Conservation (phyloP, 2,888 invertebrate species). For the Leucophora obtusa region DNA sequence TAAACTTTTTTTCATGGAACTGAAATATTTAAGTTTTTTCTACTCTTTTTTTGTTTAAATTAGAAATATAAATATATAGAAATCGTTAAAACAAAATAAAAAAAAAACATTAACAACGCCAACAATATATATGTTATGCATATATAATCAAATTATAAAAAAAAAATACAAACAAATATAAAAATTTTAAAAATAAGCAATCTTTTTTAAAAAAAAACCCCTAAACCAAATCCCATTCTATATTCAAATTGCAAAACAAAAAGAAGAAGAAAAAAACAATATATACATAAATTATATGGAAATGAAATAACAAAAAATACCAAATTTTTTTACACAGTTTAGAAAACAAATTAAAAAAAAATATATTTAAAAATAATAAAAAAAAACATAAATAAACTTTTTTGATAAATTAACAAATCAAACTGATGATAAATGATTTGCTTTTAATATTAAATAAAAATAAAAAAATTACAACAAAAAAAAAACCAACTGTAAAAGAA, state of each 20-base stretch:
- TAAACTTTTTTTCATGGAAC: constrained; percentile 41
- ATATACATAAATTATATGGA: constrained; percentile 54
- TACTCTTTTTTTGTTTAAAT: constrained; percentile 43
- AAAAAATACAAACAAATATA: constrained; percentile 22
- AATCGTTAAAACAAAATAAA: constrained; percentile 8
- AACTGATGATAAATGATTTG: constrained; percentile 57
- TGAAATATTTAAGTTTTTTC: constrained; percentile 43
- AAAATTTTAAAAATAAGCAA: constrained; percentile 39
- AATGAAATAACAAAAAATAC: constrained; percentile 53
- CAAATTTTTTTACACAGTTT: constrained; percentile 62
- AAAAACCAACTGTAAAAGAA: constrained; percentile 18
- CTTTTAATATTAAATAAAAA: constrained; percentile 41
- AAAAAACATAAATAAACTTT: constrained; percentile 39
- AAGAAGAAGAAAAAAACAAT: constrained; percentile 38
- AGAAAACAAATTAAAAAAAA: constrained; percentile 66
- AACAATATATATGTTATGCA: constrained; percentile 41
- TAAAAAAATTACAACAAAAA: constrained; percentile 19
- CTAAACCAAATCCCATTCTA: constrained; percentile 16
- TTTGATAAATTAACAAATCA: constrained; percentile 55
- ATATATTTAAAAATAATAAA: constrained; percentile 65
- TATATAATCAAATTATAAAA: constrained; percentile 37
- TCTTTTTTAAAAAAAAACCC: constrained; percentile 33
- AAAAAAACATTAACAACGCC: constrained; percentile 46
- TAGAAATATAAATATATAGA: constrained; percentile 3
- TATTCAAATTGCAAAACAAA: constrained; percentile 49